These are phyloP conservation scores for Xyliphius kryptos DNA, from an alignment of 2,113 vertebrate genomes.

Conservation along the genomic window DNA sequence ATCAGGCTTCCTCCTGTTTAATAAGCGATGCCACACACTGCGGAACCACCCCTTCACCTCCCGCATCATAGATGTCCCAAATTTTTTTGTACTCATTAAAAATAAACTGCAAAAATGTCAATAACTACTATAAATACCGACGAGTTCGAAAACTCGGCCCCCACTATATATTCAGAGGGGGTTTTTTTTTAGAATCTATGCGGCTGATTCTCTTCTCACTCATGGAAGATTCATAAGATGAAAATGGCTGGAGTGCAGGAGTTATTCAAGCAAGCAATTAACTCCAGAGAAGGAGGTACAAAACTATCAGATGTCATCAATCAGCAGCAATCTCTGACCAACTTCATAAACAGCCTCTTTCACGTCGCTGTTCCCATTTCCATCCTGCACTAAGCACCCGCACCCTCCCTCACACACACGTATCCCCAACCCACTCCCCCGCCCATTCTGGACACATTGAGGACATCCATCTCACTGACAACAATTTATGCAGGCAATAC, in stretches of 20 bases:
- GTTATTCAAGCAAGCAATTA: slow-evolving; percentile 35
- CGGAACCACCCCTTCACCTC: too few relatives aligned
- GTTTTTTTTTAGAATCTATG: too few relatives aligned
- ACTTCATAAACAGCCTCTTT: slow-evolving; percentile 5
- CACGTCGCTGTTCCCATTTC: too few relatives aligned
- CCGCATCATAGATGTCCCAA: too few relatives aligned
- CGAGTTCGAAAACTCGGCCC: too few relatives aligned
- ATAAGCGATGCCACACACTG: too few relatives aligned
- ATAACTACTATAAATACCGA: too few relatives aligned
- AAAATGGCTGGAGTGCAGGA: slow-evolving; percentile 28
- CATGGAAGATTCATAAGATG: background rate
- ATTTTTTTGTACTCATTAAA: too few relatives aligned
- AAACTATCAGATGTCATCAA: slow-evolving; percentile 20
- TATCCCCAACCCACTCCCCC: background rate
- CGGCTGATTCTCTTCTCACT: background rate
- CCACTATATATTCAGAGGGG: too few relatives aligned
- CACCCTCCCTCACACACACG: background rate
- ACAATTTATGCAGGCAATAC: slow-evolving; percentile 31
- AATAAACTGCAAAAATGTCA: too few relatives aligned
- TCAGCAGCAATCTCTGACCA: slow-evolving; percentile 27
- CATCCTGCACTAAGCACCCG: too few relatives aligned
- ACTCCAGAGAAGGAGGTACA: slow-evolving; percentile 14
- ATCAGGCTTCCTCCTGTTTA: too few relatives aligned
- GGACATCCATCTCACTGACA: slow-evolving; percentile 49
- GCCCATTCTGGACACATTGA: slow-evolving; percentile 10